Evolutionary conservation across 2,888 invertebrate genomes (phyloP).

Genomic region (Eledone cirrhosa): DNA sequence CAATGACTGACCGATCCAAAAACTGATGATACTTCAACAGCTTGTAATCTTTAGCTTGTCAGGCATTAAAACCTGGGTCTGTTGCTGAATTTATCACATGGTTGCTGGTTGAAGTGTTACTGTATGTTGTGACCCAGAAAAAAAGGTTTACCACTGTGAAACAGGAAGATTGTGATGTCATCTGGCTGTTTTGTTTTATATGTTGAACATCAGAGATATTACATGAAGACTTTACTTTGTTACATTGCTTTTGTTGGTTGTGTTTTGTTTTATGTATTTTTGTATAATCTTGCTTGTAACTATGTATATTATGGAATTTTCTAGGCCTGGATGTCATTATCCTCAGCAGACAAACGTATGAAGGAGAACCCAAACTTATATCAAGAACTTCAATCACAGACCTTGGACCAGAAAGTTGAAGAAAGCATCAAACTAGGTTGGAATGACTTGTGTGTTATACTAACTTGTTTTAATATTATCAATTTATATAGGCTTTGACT

Average conservation of each 20-base stretch:
- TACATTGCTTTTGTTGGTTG: background rate
- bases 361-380: constrained; percentile 69
- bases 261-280: background rate
- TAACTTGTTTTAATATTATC: no score
- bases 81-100: no score
- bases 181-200: no score
- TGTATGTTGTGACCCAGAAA: no score
- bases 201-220: background rate
- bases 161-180: no score
- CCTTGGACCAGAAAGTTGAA: constrained; percentile 77
- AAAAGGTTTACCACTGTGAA: no score
- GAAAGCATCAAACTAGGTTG: constrained; percentile 81
- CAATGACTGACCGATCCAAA: no score
- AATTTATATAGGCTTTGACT: no score
- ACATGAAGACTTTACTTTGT: background rate
- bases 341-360: constrained; percentile 79
- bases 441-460: background rate
- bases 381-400: constrained; percentile 73
- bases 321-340: constrained; percentile 81
- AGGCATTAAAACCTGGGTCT: no score
- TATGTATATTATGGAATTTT: background rate
- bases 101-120: no score
- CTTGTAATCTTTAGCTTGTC: no score
- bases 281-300: background rate
- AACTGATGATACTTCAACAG: no score